phyloP scores from a whole-genome alignment of 2,888 invertebrate genomes.

The Eupithecia tripunctaria region DNA sequence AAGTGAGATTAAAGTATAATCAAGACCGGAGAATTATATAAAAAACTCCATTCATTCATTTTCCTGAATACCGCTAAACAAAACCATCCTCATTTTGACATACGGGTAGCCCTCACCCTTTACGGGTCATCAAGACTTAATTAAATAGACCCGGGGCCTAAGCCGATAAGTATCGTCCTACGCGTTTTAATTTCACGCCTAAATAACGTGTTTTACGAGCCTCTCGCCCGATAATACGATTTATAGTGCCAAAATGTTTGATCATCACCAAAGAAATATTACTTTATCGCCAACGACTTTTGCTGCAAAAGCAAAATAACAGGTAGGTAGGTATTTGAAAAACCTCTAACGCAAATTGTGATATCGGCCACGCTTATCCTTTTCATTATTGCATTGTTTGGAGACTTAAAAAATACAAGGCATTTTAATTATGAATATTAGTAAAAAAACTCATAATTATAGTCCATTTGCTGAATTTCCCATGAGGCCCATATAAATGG shows the following conservation, averaged over 20 bases:
- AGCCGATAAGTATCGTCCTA: slow-evolving; percentile 38
- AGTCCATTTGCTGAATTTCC: slow-evolving; percentile 54
- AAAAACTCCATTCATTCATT: background rate
- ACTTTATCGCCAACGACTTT: no score
- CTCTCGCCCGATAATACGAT: background rate
- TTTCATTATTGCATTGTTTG: background rate
- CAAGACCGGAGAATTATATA: background rate
- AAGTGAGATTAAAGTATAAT: background rate
- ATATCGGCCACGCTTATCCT: background rate
- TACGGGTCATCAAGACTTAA: slow-evolving; percentile 32
- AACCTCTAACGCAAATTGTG: background rate
- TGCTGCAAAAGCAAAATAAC: background rate
- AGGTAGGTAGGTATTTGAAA: background rate
- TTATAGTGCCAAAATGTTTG: background rate
- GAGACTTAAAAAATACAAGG: background rate
- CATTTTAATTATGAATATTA: background rate
- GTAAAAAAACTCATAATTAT: background rate
- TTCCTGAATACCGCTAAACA: background rate
- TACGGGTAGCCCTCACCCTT: slow-evolving; percentile 6
- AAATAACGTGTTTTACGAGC: slow-evolving; percentile 50
- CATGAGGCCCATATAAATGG: slow-evolving; percentile 86
- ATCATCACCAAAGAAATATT: background rate
- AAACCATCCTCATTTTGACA: slow-evolving; percentile 14
- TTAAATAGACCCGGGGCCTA: slow-evolving; percentile 27
- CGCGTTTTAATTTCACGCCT: slow-evolving; percentile 48